Conservation (phyloP, 35 echinoderm and acorn worm genomes). For the Patiria miniata region DNA sequence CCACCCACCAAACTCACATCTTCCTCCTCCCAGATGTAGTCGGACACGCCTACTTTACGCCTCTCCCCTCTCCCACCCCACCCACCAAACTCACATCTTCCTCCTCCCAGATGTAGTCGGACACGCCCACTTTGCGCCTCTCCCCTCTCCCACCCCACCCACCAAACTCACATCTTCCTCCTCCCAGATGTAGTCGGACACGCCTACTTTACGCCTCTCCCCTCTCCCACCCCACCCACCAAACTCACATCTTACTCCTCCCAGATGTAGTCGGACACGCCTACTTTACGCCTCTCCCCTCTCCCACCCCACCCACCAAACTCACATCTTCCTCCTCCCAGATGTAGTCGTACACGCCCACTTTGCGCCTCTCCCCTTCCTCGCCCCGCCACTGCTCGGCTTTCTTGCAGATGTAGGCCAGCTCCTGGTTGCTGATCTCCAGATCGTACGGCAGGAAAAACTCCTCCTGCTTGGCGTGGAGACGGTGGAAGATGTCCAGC, state of each 20-base stretch:
- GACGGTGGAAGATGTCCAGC: conserved; percentile 95
- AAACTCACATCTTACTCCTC: conserved; percentile 61
- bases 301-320: background rate
- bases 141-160: background rate
- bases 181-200: background rate
- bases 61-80: background rate
- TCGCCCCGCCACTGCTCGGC: conserved; percentile 96
- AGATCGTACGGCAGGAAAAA: conserved; percentile 96
- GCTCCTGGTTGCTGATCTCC: conserved; percentile 96
- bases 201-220: background rate
- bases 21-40: background rate
- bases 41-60: background rate
- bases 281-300: background rate
- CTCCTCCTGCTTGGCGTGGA: conserved; percentile 76
- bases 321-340: conserved; percentile 88
- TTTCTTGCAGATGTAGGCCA: conserved; percentile 90
- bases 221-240: background rate
- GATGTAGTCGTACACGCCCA: conserved; percentile 96
- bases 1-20: background rate
- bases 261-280: background rate
- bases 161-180: background rate
- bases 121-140: background rate
- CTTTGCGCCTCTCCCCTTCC: conserved; percentile 94
- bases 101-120: background rate
- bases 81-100: background rate